Evolutionary conservation across 2,888 invertebrate genomes (phyloP).

Genomic region (Amaurobius ferox): DNA sequence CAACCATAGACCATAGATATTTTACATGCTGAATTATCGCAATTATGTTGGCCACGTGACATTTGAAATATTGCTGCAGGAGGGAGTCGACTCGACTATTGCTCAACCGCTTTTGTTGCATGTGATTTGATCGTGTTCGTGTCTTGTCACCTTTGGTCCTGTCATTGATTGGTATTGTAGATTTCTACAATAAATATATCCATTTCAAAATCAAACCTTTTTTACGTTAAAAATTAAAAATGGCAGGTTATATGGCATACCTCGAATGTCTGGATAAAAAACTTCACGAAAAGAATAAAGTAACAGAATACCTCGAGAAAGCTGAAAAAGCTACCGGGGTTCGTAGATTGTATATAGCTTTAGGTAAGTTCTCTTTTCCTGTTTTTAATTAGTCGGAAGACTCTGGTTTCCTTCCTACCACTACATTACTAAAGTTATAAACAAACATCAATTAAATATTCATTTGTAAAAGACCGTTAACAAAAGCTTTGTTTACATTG

Average conservation of each 20-base stretch:
- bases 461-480: too few relatives aligned
- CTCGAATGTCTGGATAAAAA: constrained; percentile 72
- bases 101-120: neutral
- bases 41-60: neutral
- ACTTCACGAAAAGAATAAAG: constrained; percentile 73
- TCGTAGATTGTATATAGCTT: constrained; percentile 85
- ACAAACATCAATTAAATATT: too few relatives aligned
- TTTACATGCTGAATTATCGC: too few relatives aligned
- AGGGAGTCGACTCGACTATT: neutral
- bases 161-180: too few relatives aligned
- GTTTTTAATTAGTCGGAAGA: neutral
- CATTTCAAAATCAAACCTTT: too few relatives aligned
- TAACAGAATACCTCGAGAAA: constrained; percentile 79
- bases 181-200: too few relatives aligned
- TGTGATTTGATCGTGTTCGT: constrained; percentile 5
- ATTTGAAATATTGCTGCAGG: neutral
- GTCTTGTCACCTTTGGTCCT: neutral
- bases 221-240: neutral
- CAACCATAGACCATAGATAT: too few relatives aligned
- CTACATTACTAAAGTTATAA: too few relatives aligned
- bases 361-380: constrained; percentile 81
- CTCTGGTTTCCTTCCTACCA: neutral
- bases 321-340: constrained; percentile 86
- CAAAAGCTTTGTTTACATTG: too few relatives aligned
- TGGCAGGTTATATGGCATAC: constrained; percentile 15